Base-by-base conservation (phyloP, 2,888 invertebrate genomes). In the Hybos culiciformis region DNA sequence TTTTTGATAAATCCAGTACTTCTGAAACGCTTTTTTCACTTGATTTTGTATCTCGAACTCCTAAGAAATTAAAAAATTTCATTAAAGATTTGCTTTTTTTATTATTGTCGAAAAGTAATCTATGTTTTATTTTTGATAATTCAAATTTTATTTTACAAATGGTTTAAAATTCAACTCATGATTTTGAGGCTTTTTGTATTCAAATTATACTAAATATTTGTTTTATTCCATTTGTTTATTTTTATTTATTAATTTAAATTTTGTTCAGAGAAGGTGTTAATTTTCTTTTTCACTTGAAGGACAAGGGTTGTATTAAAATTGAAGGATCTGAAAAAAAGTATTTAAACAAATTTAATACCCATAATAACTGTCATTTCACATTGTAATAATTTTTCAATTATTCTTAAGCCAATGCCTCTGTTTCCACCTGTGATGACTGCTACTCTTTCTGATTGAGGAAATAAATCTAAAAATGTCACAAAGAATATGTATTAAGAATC, bases 381-480 rank as follows among this genome's bases (percentile, higher is more conserved):
- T 58, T 79, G 72, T 39, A 88, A 64, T 41, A 90, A 68, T 65
- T 80, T 80, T 60, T 77, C 77, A 20, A 85, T 78, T 17, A 87
- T 78, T 66, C 80, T 77, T 18, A 74, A 66, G 9, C 90, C 91
- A 54, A 91, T 87, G 31, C 91, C 91, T 52, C 86, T 73, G 44
- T 85, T 80, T 3, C 90, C 91, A 37, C 91, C 91, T 9, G 91
- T 91, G 47, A 91, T 76, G 41, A 91, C 75, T 46, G 83, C 88
- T 44, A 83, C 69, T 67, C 78, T 75, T 42, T 74, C 80, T 31
- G 70, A 70, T 57, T 77, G 75, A 42, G 72, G 72, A 52, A 75
- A 72, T 54, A 80, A 68, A 57, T 73, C 83, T 77, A 51, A 41
- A 65, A 73, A 53, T 40, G 18, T n/a, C 19, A 39, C 32, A 17